Evolutionary conservation across 2,113 vertebrate genomes (phyloP), one percentile per base, ranked within the genome.

Genomic region (Climacteris rufus): DNA sequence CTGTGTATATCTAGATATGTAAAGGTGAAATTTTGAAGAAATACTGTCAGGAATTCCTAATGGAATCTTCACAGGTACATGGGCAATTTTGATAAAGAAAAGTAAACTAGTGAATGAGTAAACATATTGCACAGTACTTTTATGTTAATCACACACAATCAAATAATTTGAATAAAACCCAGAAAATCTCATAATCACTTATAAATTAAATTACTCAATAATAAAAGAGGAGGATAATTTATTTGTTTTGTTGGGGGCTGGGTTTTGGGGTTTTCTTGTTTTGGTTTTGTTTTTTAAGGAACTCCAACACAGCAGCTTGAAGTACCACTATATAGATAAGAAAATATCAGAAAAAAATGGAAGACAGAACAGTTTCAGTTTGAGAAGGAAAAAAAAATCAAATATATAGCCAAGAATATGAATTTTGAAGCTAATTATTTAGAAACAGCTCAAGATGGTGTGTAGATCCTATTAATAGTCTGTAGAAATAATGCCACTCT

Each of bases 351-450:
- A 5, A 54, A 70, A 75, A 60, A 82, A 47, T 3, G 56, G 56
- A 52, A 90, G 10, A 88, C 40, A 61, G 35, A 89, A 78, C 8
- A 39, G 12, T 74, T 93, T 85, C 39, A 80, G 45, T 61, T 42
- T 76, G 31, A 82, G 16, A 40, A 56, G 18, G 14, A 76, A 53
- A 53, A 47, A 56, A 70, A 50, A 79, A 88, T 54, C 15, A 85
- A 83, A 59, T 70, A 60, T 12, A 77, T 37, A 75, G 50, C 54
- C 59, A 92, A 94, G 54, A 91, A 93, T 63, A 90, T 49, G 27
- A 88, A 68, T 95, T 95, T 71, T 65, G 50, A 15, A 92, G 87
- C 87, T 93, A 93, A 96, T 93, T 91, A 93, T 95, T 95, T 95
- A 92, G 93, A 93, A 96, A 95, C 59, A 93, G 68, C 83, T 92